Conservation (phyloP, 2,113 vertebrate genomes). For the Takifugu bimaculatus region DNA sequence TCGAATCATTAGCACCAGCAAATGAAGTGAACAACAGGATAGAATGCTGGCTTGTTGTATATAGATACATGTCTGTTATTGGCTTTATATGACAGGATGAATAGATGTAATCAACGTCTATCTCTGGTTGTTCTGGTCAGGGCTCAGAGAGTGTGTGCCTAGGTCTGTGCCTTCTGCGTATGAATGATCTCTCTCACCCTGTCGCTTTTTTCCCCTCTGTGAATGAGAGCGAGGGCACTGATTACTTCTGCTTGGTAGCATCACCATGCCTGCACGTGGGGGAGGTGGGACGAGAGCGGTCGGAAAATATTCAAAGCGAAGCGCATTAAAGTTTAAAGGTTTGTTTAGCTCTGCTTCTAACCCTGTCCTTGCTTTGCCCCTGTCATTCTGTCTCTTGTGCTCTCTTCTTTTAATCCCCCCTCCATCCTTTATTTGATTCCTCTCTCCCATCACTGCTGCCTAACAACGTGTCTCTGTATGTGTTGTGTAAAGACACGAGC, state of each 20-base stretch:
- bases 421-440: conserved; percentile 6
- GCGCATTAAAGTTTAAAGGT: conserved; percentile 2
- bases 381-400: background rate
- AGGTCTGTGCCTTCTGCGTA: conserved; percentile 24
- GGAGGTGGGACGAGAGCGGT: background rate
- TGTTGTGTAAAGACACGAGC: conserved; percentile 26
- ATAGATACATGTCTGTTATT: conserved; percentile 19
- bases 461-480: conserved; percentile 13
- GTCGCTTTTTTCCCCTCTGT: conserved; percentile 18
- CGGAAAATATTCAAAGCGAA: conserved; percentile 17
- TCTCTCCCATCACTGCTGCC: conserved; percentile 4
- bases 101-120: conserved; percentile 27
- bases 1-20: background rate
- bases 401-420: conserved; percentile 2
- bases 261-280: conserved; percentile 20
- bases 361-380: background rate
- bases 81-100: conserved; percentile 19
- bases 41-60: conserved; percentile 1
- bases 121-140: conserved; percentile 31
- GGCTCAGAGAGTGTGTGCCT: conserved; percentile 16
- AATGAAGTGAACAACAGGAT: background rate
- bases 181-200: conserved; percentile 30
- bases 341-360: conserved; percentile 5
- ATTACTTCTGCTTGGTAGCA: conserved; percentile 25
- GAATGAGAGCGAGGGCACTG: conserved; percentile 50